Percentiles rank a stretch among this genome's conserved stretches.
Conservation (phyloP, 2,113 vertebrate species). For the Tretioscincus oriximinensis region DNA sequence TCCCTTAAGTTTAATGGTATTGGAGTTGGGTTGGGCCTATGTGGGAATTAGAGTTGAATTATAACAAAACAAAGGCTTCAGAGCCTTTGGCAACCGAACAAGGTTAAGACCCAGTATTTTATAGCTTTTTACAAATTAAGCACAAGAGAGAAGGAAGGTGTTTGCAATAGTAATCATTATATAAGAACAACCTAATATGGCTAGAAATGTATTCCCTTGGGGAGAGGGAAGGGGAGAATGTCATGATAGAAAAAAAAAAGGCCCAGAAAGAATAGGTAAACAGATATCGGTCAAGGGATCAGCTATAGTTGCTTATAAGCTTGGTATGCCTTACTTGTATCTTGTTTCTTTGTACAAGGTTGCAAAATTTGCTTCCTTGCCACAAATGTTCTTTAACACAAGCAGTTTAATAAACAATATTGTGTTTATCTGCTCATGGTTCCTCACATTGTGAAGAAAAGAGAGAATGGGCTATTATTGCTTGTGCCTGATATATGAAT, state of each 20-base stretch:
- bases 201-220: neutral
- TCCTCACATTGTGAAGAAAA: neutral
- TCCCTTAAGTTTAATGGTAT: neutral
- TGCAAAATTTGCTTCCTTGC: neutral
- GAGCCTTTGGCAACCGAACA: neutral
- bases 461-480: neutral
- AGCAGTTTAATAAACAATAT: neutral
- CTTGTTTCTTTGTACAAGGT: neutral
- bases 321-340: neutral
- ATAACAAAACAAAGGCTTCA: neutral
- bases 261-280: neutral
- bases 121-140: slow-evolving; percentile 19
- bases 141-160: slow-evolving; percentile 11
- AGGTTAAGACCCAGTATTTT: neutral
- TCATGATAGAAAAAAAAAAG: neutral
- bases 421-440: neutral
- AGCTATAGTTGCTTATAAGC: neutral
- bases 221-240: neutral
- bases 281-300: neutral
- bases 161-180: neutral
- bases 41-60: neutral
- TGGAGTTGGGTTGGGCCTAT: neutral
- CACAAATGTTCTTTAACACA: neutral
- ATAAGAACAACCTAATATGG: neutral
- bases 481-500: neutral